Conservation (phyloP, 1,140 invertebrate genomes). For the Reticulitermes speratus region DNA sequence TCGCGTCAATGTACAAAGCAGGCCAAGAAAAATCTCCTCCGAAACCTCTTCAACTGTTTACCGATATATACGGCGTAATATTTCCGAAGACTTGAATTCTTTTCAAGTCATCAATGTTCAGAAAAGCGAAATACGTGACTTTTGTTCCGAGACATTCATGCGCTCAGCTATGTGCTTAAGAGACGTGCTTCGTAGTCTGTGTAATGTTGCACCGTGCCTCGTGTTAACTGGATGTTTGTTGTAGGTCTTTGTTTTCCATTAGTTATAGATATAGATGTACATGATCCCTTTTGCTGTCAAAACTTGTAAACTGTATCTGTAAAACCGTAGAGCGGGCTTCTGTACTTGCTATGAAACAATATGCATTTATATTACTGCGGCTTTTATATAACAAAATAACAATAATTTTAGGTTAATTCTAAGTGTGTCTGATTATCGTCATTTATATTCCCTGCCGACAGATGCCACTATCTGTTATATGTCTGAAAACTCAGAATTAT, state of each 20-base stretch:
- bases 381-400: constrained; percentile 1
- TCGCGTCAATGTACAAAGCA: too few species aligned
- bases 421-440: background rate
- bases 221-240: too few species aligned
- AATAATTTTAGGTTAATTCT: background rate
- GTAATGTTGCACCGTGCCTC: background rate
- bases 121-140: too few species aligned
- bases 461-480: background rate
- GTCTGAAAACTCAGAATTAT: background rate
- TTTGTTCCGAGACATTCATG: background rate
- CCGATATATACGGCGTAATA: too few species aligned
- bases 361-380: background rate
- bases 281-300: background rate
- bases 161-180: background rate
- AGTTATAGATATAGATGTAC: background rate
- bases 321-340: background rate
- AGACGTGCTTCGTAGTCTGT: background rate
- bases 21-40: too few species aligned
- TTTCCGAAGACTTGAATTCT: too few species aligned
- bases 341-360: background rate
- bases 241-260: too few species aligned
- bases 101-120: too few species aligned
- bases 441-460: background rate
- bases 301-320: background rate
- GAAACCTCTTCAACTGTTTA: too few species aligned